Conservation (phyloP, 1,140 invertebrate genomes). For the Ceratoteleas bidentatus region DNA sequence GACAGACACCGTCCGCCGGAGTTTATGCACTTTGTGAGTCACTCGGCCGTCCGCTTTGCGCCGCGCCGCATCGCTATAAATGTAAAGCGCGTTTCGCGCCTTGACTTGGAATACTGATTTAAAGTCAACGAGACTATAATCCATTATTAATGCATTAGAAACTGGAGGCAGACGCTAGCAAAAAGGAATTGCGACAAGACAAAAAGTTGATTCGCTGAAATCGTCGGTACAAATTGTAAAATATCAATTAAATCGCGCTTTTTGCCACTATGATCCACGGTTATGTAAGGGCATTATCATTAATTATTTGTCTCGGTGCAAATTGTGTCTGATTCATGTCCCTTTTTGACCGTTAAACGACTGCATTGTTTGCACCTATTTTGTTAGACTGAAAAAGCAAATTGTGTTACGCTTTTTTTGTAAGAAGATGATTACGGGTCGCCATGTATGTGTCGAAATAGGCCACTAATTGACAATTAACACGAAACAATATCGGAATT, state of each 20-base stretch:
- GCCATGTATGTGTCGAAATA: too few relatives aligned
- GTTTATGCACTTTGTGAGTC: conserved; percentile 63
- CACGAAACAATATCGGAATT: too few relatives aligned
- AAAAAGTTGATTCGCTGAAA: conserved; percentile 37
- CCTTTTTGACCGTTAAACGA: not conserved
- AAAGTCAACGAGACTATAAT: conserved; percentile 50
- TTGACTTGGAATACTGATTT: conserved; percentile 51
- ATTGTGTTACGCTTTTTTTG: not conserved
- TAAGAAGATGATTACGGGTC: not conserved
- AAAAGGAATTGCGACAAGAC: conserved; percentile 15
- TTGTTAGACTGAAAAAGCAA: not conserved
- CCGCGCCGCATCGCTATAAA: conserved; percentile 55
- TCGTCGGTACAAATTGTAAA: conserved; percentile 47
- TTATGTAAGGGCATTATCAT: not conserved
- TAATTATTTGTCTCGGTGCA: not conserved
- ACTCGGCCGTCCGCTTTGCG: conserved; percentile 53
- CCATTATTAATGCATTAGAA: conserved; percentile 63
- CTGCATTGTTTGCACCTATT: not conserved
- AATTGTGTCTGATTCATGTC: not conserved
- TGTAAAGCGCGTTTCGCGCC: conserved; percentile 60
- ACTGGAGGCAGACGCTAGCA: conserved; percentile 1
- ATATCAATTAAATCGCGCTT: conserved; percentile 40
- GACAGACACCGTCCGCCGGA: conserved; percentile 56
- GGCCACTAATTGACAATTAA: too few relatives aligned
- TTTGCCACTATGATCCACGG: not conserved